Conservation (phyloP, 2,888 invertebrate genomes). For the Alentia gelatinosa region DNA sequence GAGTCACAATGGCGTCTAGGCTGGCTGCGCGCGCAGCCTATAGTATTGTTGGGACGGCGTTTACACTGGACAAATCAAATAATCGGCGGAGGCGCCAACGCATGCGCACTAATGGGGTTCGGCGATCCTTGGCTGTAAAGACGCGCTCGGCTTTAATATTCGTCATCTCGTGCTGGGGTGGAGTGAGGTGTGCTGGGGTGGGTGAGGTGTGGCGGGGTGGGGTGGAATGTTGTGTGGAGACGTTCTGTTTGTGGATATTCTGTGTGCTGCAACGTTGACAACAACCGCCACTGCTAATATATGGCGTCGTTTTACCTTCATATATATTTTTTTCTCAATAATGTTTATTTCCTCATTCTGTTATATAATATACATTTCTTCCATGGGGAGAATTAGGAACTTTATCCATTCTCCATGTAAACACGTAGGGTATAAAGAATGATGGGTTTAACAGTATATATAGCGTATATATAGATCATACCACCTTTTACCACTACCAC, state of each 20-base stretch:
- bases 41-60: constrained; percentile 38
- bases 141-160: constrained; percentile 41
- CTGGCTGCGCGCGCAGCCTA: neutral
- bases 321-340: too few relatives aligned
- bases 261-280: neutral
- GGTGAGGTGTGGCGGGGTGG: too few relatives aligned
- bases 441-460: too few relatives aligned
- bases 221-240: neutral
- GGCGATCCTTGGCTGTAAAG: constrained; percentile 44
- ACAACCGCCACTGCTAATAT: too few relatives aligned
- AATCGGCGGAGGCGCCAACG: constrained; percentile 15
- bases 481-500: too few relatives aligned
- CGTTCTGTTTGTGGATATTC: neutral
- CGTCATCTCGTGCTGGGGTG: neutral
- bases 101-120: constrained; percentile 49
- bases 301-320: too few relatives aligned
- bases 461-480: too few relatives aligned
- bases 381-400: too few relatives aligned
- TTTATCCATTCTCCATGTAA: too few relatives aligned
- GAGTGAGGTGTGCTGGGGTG: neutral
- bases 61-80: constrained; percentile 49
- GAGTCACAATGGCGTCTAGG: constrained; percentile 38
- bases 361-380: too few relatives aligned
- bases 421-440: too few relatives aligned
- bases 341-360: too few relatives aligned